A percentile compares a stretch with the other conserved stretches of the same genome.
These are phyloP conservation scores for Zaprionus tsacasi DNA, from an alignment of 1,140 invertebrate species.

Conservation along the genomic window DNA sequence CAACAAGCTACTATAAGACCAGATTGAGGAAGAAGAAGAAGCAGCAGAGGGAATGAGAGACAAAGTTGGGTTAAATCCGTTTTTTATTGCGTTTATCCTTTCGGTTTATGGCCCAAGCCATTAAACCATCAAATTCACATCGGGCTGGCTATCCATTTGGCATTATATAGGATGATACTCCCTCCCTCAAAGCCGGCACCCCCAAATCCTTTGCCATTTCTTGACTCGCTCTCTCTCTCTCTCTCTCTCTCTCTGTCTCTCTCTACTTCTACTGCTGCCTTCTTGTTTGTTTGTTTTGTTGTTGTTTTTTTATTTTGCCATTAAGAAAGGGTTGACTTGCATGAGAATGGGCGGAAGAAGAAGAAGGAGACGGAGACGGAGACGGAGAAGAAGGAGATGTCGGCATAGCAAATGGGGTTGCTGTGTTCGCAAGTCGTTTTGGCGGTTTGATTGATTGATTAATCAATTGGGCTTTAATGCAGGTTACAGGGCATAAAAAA, in stretches of 20 bases:
- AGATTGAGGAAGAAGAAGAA: neutral
- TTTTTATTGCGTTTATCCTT: slow-evolving; percentile 67
- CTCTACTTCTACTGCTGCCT: neutral
- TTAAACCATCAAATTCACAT: slow-evolving; percentile 67
- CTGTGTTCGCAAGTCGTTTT: slow-evolving; percentile 13
- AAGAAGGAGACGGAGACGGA: neutral
- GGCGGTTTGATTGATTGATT: slow-evolving; percentile 36
- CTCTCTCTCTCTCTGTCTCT: neutral
- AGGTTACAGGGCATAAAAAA: neutral
- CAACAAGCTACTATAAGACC: neutral
- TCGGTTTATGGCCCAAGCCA: slow-evolving; percentile 56
- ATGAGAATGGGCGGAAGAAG: neutral
- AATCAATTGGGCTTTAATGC: slow-evolving; percentile 33
- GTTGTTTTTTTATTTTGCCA: slow-evolving; percentile 4
- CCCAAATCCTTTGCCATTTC: neutral
- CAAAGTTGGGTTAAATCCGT: slow-evolving; percentile 18
- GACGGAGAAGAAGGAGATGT: neutral
- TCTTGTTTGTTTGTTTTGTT: slow-evolving; percentile 12
- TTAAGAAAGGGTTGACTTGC: slow-evolving; percentile 36
- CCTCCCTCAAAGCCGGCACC: neutral
- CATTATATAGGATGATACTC: slow-evolving; percentile 16
- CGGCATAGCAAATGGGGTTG: slow-evolving; percentile 3
- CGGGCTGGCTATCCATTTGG: slow-evolving; percentile 39
- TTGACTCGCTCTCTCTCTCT: neutral
- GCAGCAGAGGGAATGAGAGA: neutral